These are phyloP conservation scores for Perca schrenkii DNA, from an alignment of 2,113 vertebrate species.

Conservation along the genomic window DNA sequence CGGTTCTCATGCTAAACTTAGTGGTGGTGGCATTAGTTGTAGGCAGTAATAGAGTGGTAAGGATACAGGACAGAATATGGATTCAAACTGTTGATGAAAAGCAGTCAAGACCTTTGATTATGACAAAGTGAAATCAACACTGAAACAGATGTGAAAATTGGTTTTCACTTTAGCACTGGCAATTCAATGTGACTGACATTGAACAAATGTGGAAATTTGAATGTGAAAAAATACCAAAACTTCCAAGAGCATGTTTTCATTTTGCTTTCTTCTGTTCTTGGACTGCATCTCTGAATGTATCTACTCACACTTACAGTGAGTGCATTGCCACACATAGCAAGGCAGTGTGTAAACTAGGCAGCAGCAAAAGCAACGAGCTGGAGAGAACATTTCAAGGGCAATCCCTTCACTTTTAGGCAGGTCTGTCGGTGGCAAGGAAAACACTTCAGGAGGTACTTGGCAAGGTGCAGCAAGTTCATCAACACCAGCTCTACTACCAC, in stretches of 20 bases:
- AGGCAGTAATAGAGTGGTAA: not conserved
- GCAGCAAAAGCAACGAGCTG: conserved; percentile 35
- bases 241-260: not conserved
- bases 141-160: conserved; percentile 2
- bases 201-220: conserved; percentile 7
- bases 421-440: conserved; percentile 58
- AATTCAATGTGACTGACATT: conserved; percentile 12
- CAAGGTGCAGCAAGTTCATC: conserved; percentile 65
- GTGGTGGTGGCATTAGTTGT: conserved; percentile 2
- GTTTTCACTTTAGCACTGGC: not conserved
- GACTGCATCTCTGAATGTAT: conserved; percentile 16
- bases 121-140: conserved; percentile 16
- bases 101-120: conserved; percentile 21
- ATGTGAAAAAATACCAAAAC: conserved; percentile 1
- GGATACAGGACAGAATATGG: conserved; percentile 12
- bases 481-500: conserved; percentile 58
- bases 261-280: conserved; percentile 6
- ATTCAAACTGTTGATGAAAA: conserved; percentile 18
- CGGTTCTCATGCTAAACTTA: conserved; percentile 15
- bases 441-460: conserved; percentile 70
- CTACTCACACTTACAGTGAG: conserved; percentile 21
- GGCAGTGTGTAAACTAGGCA: conserved; percentile 28
- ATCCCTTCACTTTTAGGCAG: conserved; percentile 65
- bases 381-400: conserved; percentile 66
- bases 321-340: conserved; percentile 2